Evolutionary conservation across 2,113 vertebrate species (phyloP).

Genomic region (Onychostoma macrolepis): DNA sequence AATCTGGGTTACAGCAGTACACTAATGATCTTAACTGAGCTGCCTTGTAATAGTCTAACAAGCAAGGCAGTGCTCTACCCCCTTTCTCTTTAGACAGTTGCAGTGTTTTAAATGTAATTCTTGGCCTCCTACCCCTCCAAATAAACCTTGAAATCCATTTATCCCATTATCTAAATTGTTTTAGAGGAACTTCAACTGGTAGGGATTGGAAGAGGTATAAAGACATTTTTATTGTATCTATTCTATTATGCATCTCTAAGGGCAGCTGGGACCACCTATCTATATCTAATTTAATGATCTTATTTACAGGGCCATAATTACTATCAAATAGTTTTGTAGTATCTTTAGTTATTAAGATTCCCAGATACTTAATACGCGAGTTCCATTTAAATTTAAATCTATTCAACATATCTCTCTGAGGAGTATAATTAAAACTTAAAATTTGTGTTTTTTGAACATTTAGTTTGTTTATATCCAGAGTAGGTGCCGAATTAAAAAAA

Average conservation of each 20-base stretch:
- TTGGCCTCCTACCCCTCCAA: background rate
- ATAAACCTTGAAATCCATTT: no score
- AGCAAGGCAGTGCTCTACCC: background rate
- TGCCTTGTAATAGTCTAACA: background rate
- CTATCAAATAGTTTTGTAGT: background rate
- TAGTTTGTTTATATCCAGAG: background rate
- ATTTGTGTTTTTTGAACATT: background rate
- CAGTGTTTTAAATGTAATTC: background rate
- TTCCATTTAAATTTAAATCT: slow-evolving; percentile 17
- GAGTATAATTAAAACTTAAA: background rate
- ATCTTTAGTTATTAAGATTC: background rate
- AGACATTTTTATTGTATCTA: no score
- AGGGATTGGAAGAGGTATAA: no score
- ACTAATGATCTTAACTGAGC: background rate
- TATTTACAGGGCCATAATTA: slow-evolving; percentile 4
- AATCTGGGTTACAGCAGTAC: background rate
- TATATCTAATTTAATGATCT: no score
- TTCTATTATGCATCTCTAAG: no score
- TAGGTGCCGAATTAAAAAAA: no score
- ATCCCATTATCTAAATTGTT: no score
- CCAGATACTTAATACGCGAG: slow-evolving; percentile 15
- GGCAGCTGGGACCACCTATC: no score
- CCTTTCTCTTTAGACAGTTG: background rate
- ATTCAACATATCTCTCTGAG: background rate
- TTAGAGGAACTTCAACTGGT: no score